A percentile compares a stretch with the other conserved stretches of the same genome.
These are phyloP conservation scores for Helarctos malayanus DNA, from an alignment of 2,797 vertebrate genomes.

Conservation along the genomic window DNA sequence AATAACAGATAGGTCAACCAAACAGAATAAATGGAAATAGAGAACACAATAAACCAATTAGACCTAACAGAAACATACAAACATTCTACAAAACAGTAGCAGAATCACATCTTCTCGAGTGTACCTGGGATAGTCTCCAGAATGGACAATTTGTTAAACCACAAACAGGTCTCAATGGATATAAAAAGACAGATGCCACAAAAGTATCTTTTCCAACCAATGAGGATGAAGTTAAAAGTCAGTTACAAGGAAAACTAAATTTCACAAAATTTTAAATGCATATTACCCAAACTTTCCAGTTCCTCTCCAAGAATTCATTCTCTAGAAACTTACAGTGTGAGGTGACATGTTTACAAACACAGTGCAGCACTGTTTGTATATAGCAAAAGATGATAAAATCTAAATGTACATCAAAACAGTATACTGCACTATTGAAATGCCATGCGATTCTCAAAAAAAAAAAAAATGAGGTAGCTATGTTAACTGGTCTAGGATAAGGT, in stretches of 20 bases:
- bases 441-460: neutral
- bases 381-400: neutral
- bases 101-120: neutral
- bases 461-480: neutral
- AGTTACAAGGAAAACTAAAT: neutral
- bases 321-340: neutral
- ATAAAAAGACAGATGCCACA: neutral
- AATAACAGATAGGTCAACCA: neutral
- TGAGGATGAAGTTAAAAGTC: neutral
- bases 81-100: neutral
- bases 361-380: neutral
- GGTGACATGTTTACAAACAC: neutral
- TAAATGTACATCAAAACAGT: neutral
- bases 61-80: neutral
- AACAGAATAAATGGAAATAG: neutral
- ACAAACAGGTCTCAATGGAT: neutral
- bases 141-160: neutral
- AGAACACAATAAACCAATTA: neutral
- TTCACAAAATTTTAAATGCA: neutral
- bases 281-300: neutral
- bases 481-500: neutral
- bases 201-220: neutral
- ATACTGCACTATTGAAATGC: neutral
- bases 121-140: neutral
- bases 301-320: neutral